These are phyloP conservation scores for Ips nitidus DNA, from an alignment of 1,140 invertebrate genomes.

Conservation along the genomic window DNA sequence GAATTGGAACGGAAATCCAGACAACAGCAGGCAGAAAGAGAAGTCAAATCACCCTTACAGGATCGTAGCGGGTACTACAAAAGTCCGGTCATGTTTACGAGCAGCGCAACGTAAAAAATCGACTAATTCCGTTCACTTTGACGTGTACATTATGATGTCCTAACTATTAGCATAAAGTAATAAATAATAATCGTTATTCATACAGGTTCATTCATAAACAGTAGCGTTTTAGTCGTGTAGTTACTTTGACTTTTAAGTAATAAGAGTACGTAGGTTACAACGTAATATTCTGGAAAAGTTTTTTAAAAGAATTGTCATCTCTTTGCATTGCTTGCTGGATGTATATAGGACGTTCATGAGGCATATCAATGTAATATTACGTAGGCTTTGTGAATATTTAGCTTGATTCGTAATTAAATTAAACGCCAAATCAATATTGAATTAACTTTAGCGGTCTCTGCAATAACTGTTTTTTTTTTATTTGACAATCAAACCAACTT, in stretches of 20 bases:
- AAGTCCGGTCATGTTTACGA: constrained; percentile 77
- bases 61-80: constrained; percentile 80
- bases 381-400: too few species aligned
- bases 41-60: constrained; percentile 81
- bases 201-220: neutral
- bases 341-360: too few species aligned
- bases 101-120: constrained; percentile 73
- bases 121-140: neutral
- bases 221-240: neutral
- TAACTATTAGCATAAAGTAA: neutral
- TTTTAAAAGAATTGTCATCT: neutral
- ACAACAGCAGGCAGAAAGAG: constrained; percentile 74
- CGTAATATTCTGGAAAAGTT: neutral
- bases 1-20: constrained; percentile 82
- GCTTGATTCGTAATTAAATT: too few species aligned
- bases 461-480: too few species aligned
- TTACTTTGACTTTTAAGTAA: too few species aligned
- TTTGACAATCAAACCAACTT: too few species aligned
- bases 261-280: too few species aligned
- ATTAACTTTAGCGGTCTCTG: too few species aligned
- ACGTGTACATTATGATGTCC: neutral
- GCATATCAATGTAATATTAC: too few species aligned
- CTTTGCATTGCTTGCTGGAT: neutral
- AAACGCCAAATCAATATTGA: too few species aligned
- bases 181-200: neutral